These are phyloP conservation scores for Ciconia maguari DNA, from an alignment of 2,113 vertebrate species.

Conservation along the genomic window DNA sequence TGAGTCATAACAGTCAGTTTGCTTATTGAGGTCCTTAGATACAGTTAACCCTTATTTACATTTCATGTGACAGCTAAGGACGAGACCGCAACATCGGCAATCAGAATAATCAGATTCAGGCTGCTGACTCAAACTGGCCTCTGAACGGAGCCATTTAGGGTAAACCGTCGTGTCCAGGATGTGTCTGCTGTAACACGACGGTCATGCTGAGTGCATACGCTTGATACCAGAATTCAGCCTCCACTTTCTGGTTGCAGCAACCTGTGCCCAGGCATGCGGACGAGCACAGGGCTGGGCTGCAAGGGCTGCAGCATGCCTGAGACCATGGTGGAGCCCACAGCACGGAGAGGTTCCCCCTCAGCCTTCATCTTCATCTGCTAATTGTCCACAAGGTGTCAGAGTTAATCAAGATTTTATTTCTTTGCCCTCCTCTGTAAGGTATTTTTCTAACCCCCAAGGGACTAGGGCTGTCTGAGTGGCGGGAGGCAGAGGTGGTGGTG, in stretches of 20 bases:
- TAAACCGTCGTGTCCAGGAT: rapidly evolving
- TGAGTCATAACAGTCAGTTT: background rate
- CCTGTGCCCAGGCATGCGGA: background rate
- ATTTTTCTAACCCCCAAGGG: background rate
- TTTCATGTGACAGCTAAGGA: background rate
- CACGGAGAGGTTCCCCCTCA: background rate
- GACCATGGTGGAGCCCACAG: background rate
- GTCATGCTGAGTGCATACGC: background rate
- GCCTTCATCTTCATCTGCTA: background rate
- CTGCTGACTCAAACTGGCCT: background rate
- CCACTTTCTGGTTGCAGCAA: background rate
- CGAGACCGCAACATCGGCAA: background rate
- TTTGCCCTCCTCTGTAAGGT: background rate
- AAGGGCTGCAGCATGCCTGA: background rate
- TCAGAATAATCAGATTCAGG: background rate
- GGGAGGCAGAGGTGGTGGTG: background rate
- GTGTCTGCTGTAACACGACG: rapidly evolving
- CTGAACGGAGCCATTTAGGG: background rate
- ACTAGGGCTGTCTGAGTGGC: background rate
- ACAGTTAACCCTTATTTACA: background rate
- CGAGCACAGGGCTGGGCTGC: background rate
- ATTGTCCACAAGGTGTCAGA: conserved; percentile 67
- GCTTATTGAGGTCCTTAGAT: background rate
- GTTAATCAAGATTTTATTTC: background rate
- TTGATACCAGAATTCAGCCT: background rate